Evolutionary conservation across 2,797 vertebrate species (phyloP).

Genomic region (Odontamblyopus rebecca): DNA sequence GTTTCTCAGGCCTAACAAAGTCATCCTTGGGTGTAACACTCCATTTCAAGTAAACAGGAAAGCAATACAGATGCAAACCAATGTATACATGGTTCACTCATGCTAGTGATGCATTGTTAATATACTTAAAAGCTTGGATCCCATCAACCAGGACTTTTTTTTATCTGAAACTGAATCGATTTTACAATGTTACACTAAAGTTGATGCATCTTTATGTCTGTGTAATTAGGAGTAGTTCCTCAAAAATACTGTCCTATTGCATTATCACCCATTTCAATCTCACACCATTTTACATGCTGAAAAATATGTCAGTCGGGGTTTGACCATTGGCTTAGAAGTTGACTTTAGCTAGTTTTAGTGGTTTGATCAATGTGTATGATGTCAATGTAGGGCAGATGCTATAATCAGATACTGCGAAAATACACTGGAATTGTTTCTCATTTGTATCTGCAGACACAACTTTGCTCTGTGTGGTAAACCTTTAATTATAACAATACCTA

Average conservation of each 20-base stretch:
- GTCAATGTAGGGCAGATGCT: conserved; percentile 26
- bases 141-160: conserved; percentile 45
- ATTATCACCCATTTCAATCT: conserved; percentile 36
- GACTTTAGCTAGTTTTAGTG: conserved; percentile 13
- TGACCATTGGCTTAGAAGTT: conserved; percentile 16
- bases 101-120: conserved; percentile 53
- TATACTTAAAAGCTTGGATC: conserved; percentile 43
- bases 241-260: conserved; percentile 17
- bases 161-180: conserved; percentile 40
- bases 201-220: conserved; percentile 61
- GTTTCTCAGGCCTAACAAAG: conserved; percentile 76
- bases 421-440: conserved; percentile 1
- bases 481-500: not conserved
- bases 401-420: too few species aligned
- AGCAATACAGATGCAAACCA: conserved; percentile 84
- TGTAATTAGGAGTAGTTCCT: conserved; percentile 37
- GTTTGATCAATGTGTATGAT: conserved; percentile 30
- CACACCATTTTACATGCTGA: not conserved
- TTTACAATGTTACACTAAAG: conserved; percentile 52
- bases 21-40: conserved; percentile 57
- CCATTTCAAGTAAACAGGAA: conserved; percentile 47
- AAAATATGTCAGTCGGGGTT: not conserved
- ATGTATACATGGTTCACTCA: conserved; percentile 56
- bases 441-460: conserved; percentile 27
- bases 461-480: conserved; percentile 33